A percentile compares a stretch with the other conserved stretches of the same genome.
phyloP scores from a whole-genome alignment of 2,113 vertebrate genomes.

The Hepsetus odoe region DNA sequence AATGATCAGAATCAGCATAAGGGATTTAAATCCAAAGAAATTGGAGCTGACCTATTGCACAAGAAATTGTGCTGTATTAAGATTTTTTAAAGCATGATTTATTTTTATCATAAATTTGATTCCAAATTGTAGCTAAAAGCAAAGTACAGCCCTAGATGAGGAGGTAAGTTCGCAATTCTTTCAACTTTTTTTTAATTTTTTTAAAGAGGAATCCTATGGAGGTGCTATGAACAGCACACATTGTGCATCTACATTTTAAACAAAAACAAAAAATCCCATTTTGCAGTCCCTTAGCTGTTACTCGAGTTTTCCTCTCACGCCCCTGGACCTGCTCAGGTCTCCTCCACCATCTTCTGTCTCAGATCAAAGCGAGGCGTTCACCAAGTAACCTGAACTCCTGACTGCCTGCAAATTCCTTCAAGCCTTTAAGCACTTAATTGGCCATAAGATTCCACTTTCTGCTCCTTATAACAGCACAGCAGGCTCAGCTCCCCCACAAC shows the following conservation, averaged over 20 bases:
- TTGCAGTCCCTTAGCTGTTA: not conserved
- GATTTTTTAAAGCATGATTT: too few species aligned
- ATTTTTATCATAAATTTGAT: too few species aligned
- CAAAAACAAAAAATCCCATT: not conserved
- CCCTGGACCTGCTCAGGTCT: conserved; percentile 48
- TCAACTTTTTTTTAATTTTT: too few species aligned
- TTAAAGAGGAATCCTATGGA: not conserved
- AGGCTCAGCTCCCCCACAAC: conserved; percentile 8
- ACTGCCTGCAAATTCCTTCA: conserved; percentile 70
- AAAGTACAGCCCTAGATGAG: not conserved
- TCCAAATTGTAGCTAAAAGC: too few species aligned
- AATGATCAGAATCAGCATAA: not conserved
- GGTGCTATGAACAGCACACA: not conserved
- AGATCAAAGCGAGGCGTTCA: conserved; percentile 69
- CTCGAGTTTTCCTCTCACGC: conserved; percentile 21
- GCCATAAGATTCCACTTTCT: conserved; percentile 61
- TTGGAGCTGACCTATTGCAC: not conserved
- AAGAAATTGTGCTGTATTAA: too few species aligned
- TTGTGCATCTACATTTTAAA: not conserved
- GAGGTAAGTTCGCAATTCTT: too few species aligned
- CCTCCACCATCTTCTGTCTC: conserved; percentile 49
- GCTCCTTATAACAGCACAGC: conserved; percentile 52
- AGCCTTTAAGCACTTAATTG: conserved; percentile 72
- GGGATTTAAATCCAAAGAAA: not conserved
- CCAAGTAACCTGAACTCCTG: conserved; percentile 67